Evolutionary conservation across 2,113 vertebrate species (phyloP).

Genomic region (Nothocercus julius): DNA sequence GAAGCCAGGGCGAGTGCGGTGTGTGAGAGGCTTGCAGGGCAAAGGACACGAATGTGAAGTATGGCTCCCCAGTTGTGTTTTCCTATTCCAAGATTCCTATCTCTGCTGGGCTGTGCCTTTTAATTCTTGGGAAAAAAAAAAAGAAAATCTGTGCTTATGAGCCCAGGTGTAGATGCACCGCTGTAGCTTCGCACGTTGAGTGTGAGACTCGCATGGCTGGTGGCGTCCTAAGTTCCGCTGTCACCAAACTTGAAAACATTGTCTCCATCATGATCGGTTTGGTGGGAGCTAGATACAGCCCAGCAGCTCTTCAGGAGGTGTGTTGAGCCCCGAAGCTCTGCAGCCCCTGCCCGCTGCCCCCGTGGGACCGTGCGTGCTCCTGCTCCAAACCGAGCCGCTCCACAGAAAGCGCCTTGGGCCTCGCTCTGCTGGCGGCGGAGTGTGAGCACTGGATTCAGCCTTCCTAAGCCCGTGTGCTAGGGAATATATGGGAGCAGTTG

Average conservation of each 20-base stretch:
- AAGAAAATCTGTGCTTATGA: background rate
- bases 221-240: background rate
- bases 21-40: fast-evolving
- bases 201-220: background rate
- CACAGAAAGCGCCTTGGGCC: background rate
- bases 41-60: background rate
- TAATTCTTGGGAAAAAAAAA: background rate
- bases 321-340: background rate
- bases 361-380: background rate
- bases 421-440: background rate
- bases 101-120: background rate
- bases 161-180: background rate
- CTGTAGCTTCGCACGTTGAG: background rate
- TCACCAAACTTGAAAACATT: background rate
- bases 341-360: background rate
- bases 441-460: background rate
- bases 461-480: background rate
- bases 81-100: background rate
- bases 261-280: background rate
- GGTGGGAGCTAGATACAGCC: background rate
- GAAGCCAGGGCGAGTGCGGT: background rate
- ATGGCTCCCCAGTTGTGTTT: background rate
- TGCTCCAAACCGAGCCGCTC: background rate
- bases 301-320: background rate
- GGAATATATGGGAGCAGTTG: background rate